Evolutionary conservation across 2,888 invertebrate species (phyloP).

Genomic region (Phyllotreta striolata): DNA sequence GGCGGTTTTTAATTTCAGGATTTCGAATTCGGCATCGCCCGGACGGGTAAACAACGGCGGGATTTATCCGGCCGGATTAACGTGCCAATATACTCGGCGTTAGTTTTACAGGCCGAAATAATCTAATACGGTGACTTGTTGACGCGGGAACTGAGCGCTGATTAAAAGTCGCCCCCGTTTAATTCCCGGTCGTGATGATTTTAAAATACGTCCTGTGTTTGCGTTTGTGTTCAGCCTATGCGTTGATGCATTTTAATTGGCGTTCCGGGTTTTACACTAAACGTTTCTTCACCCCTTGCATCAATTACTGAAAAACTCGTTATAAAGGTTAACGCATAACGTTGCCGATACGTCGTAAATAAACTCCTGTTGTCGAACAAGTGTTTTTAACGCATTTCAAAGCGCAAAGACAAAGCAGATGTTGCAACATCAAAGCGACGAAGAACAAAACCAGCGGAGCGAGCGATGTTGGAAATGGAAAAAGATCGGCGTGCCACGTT

Average conservation of each 20-base stretch:
- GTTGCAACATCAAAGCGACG: neutral
- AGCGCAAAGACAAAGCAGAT: conserved; percentile 1
- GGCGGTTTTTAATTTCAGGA: conserved; percentile 56
- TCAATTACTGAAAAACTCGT: too few relatives aligned
- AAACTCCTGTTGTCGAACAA: neutral
- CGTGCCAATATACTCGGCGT: conserved; percentile 40
- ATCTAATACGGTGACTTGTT: too few relatives aligned
- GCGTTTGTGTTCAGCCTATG: too few relatives aligned
- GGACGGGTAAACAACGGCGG: conserved; percentile 9
- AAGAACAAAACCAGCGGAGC: neutral
- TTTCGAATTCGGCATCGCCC: neutral
- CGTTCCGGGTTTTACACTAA: too few relatives aligned
- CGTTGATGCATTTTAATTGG: too few relatives aligned
- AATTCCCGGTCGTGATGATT: too few relatives aligned
- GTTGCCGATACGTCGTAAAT: too few relatives aligned
- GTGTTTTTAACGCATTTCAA: conserved; percentile 5
- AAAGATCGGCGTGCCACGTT: neutral
- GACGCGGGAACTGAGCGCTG: too few relatives aligned
- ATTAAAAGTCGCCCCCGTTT: too few relatives aligned
- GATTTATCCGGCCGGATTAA: conserved; percentile 32
- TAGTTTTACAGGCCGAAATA: conserved; percentile 16
- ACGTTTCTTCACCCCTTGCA: too few relatives aligned
- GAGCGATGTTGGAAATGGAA: conserved; percentile 1
- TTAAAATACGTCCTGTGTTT: too few relatives aligned
- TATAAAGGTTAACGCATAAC: too few relatives aligned